Evolutionary conservation across 2,113 vertebrate species (phyloP).

Genomic region (Alexandromys fortis): DNA sequence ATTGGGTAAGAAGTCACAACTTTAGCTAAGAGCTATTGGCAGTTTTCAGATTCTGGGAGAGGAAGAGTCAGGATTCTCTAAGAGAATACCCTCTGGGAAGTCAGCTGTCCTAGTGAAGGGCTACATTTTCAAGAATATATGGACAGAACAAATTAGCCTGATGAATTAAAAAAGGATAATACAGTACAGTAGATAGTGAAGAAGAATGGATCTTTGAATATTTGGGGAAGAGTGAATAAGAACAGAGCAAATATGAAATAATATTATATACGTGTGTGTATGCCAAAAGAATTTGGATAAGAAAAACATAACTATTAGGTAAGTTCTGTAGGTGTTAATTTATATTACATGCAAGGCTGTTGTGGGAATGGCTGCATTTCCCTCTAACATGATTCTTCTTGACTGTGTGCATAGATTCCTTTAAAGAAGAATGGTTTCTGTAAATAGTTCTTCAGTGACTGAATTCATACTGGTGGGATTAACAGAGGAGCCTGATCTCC

Average conservation of each 20-base stretch:
- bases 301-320: neutral
- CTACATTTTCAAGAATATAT: neutral
- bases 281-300: neutral
- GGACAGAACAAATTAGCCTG: neutral
- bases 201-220: neutral
- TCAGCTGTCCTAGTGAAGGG: neutral
- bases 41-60: neutral
- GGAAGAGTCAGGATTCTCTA: neutral
- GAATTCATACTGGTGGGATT: constrained; percentile 52
- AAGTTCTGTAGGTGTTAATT: neutral
- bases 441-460: neutral
- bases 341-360: neutral
- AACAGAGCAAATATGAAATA: too few relatives aligned
- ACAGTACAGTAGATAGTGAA: neutral
- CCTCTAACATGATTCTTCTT: neutral
- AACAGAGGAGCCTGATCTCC: constrained; percentile 2
- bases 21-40: neutral
- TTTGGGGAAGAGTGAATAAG: neutral
- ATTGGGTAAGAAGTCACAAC: rapidly evolving
- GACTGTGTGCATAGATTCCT: neutral
- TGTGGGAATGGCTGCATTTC: neutral
- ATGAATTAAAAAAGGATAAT: neutral
- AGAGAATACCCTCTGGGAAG: neutral
- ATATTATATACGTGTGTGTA: neutral
- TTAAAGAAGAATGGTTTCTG: neutral